Evolutionary conservation across 2,888 invertebrate species (phyloP), one percentile per base, ranked within the genome.

Genomic region (Meloe dianella): DNA sequence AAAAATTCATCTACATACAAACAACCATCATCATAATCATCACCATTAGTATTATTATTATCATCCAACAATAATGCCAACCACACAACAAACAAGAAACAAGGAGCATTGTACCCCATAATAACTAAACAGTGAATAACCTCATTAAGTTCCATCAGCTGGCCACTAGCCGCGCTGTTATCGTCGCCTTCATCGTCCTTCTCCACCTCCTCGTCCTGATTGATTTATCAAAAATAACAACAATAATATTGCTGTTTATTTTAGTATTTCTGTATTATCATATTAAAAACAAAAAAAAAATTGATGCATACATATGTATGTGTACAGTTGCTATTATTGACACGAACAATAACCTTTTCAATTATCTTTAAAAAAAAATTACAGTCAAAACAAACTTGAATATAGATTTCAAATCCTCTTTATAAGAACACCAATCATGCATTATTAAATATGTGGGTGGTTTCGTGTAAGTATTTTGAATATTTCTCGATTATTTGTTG

Each of bases 181-280:
- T 64, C 67, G 67, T 58, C 61, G 35, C 61, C 24, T 20, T 24
- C 51, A 20, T 24, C 24, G 51, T 61, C 59, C 29, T 67, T 17
- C n/a, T 51, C 24, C 47, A 20, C 47, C 7, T 1, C 17, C 60
- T 63, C 63, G 60, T 60, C 57, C 35, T 67, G 64, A 58, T 60
- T 67, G 60, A 67, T 30, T 61, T n/a, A n/a, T n/a, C n/a, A n/a
- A n/a, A n/a, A n/a, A n/a, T n/a, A n/a, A n/a, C 57, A 57, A 64
- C 64, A 67, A 67, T 64, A 67, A 67, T 67, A 67, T 67, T 61
- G 61, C 61, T 67, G 64, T 67, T 67, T 64, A 64, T 64, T 67
- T 66, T 66, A 14, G 57, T 51, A 57, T 30, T 35, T 30, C 58
- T 20, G 20, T 20, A 58, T 35, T 58, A 41, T 61, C 57, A 61